phyloP scores from a whole-genome alignment of 1,140 invertebrate species.

The Acyrthosiphon pisum region DNA sequence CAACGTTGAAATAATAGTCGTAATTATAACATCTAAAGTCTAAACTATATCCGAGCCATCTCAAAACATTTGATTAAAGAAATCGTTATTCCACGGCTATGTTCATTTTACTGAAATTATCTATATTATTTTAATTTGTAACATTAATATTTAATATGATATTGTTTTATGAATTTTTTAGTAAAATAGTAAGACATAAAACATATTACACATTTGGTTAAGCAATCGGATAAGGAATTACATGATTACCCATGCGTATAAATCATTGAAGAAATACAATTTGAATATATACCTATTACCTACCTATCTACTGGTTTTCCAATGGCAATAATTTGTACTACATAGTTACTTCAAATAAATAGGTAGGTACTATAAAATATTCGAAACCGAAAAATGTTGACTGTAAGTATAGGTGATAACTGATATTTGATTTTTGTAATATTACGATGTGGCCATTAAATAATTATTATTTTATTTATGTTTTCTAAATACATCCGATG shows the following conservation, averaged over 20 bases:
- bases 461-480: no score
- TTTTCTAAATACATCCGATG: no score
- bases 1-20: not conserved
- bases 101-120: not conserved
- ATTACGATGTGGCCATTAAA: no score
- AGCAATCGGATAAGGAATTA: not conserved
- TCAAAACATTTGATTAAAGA: not conserved
- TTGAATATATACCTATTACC: not conserved
- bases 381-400: not conserved
- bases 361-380: not conserved
- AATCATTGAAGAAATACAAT: not conserved
- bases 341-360: not conserved
- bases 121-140: not conserved
- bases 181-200: not conserved
- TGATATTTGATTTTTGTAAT: not conserved
- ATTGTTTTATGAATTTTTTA: not conserved
- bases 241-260: not conserved
- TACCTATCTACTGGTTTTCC: no score
- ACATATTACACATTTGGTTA: not conserved
- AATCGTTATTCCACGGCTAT: not conserved
- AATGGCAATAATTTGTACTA: not conserved
- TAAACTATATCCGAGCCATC: not conserved
- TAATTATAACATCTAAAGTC: not conserved
- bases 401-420: no score
- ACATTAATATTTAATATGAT: not conserved